A percentile compares a stretch with the other conserved stretches of the same genome.
phyloP scores from a whole-genome alignment of 2,888 invertebrate species.

The Cheilosia impressa region DNA sequence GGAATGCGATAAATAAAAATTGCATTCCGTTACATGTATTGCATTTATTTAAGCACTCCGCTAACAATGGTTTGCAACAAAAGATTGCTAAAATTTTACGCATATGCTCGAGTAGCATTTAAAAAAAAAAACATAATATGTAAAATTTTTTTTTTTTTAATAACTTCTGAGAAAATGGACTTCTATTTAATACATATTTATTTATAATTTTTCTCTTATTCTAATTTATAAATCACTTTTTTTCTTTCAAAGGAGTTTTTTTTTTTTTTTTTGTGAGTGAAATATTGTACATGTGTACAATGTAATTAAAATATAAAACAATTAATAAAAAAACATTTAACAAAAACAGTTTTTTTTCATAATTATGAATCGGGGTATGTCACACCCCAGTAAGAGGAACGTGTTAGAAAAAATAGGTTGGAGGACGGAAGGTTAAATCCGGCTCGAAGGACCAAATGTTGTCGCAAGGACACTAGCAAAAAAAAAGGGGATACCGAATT shows the following conservation, averaged over 20 bases:
- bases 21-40: background rate
- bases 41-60: constrained; percentile 31
- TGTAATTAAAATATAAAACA: constrained; percentile 12
- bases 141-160: background rate
- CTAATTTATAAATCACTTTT: constrained; percentile 2
- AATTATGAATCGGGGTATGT: constrained; percentile 29
- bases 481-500: too few species aligned
- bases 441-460: too few species aligned
- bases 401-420: constrained; percentile 29
- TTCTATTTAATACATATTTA: constrained; percentile 1
- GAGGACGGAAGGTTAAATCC: constrained; percentile 24
- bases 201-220: background rate
- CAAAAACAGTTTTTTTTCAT: constrained; percentile 11
- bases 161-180: background rate
- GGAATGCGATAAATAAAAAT: constrained; percentile 13
- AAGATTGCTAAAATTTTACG: constrained; percentile 17
- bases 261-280: constrained; percentile 12
- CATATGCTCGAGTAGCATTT: constrained; percentile 7
- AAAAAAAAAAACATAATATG: background rate
- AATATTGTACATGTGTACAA: constrained; percentile 18
- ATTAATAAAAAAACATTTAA: background rate
- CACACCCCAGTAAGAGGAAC: constrained; percentile 31
- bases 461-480: too few species aligned
- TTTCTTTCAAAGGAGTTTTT: constrained; percentile 1
- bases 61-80: constrained; percentile 19